Conservation (phyloP, 2,797 vertebrate species). For the Aphelocoma californica region DNA sequence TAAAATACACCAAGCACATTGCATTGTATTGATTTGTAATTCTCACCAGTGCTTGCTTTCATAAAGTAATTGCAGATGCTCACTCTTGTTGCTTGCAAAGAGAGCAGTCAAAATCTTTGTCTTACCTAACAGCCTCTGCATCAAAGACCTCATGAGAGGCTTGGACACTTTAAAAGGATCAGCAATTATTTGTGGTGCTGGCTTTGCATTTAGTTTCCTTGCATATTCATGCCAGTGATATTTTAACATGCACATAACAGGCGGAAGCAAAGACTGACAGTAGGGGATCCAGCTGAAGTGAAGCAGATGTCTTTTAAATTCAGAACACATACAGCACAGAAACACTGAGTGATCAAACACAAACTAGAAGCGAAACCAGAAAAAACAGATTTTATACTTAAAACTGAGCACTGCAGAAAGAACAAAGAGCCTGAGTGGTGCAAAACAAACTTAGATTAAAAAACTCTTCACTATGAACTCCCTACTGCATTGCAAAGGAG, state of each 20-base stretch:
- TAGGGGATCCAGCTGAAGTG: slow-evolving; percentile 51
- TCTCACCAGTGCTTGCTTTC: slow-evolving; percentile 14
- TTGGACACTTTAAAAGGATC: slow-evolving; percentile 49
- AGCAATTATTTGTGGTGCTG: slow-evolving; percentile 45
- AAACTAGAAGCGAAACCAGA: slow-evolving; percentile 18
- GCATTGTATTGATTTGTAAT: slow-evolving; percentile 45
- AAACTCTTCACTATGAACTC: neutral
- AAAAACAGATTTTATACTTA: neutral
- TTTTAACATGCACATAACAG: slow-evolving; percentile 17
- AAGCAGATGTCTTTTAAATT: slow-evolving; percentile 64
- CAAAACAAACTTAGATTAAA: slow-evolving; percentile 1
- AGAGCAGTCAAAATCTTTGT: slow-evolving; percentile 7
- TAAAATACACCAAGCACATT: neutral
- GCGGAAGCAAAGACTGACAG: slow-evolving; percentile 39
- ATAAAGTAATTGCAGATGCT: slow-evolving; percentile 52
- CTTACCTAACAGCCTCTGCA: slow-evolving; percentile 27
- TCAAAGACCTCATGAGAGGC: slow-evolving; percentile 24
- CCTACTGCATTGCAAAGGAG: neutral
- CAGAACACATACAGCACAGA: slow-evolving; percentile 40
- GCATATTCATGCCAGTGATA: slow-evolving; percentile 51
- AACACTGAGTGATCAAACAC: slow-evolving; percentile 37
- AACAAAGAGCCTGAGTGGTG: neutral
- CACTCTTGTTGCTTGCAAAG: neutral
- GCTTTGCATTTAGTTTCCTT: slow-evolving; percentile 41
- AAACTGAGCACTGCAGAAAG: neutral